These are phyloP conservation scores for Odontomyia ornata DNA, from an alignment of 2,888 invertebrate genomes.

Conservation along the genomic window DNA sequence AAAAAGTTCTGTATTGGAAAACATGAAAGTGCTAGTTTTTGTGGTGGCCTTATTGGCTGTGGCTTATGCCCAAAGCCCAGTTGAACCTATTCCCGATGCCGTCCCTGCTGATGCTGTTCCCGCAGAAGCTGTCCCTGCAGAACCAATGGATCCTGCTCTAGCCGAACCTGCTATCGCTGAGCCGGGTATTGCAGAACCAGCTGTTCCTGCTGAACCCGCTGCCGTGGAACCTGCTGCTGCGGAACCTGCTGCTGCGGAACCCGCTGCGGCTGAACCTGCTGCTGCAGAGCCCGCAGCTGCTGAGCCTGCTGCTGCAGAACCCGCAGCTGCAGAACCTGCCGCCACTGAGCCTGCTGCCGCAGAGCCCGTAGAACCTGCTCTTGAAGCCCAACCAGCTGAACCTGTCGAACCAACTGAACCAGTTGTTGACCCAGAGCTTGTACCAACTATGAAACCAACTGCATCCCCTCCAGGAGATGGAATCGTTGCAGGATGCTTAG, in stretches of 20 bases:
- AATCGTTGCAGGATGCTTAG: slow-evolving; percentile 35
- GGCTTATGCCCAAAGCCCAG: slow-evolving; percentile 1
- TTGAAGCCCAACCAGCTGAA: neutral
- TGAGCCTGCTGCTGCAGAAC: neutral
- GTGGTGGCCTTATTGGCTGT: slow-evolving; percentile 7
- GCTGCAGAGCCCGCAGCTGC: neutral
- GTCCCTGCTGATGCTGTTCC: neutral
- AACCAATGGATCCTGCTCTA: neutral
- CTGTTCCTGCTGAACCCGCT: neutral
- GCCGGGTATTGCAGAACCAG: neutral
- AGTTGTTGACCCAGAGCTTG: too few relatives aligned
- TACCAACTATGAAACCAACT: neutral
- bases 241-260: neutral
- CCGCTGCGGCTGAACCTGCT: neutral
- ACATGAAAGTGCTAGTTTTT: slow-evolving; percentile 32
- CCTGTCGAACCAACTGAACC: neutral
- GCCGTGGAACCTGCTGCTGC: neutral
- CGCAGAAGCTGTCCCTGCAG: neutral
- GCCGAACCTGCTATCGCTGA: neutral
- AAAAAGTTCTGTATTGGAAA: too few relatives aligned
- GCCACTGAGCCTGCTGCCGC: neutral
- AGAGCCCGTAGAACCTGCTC: neutral
- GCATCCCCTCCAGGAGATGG: slow-evolving; percentile 16
- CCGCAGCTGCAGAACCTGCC: neutral
- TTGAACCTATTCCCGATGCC: neutral